Evolutionary conservation across 2,797 vertebrate genomes (phyloP), one percentile per base, ranked within the genome.

Genomic region (Manis javanica): DNA sequence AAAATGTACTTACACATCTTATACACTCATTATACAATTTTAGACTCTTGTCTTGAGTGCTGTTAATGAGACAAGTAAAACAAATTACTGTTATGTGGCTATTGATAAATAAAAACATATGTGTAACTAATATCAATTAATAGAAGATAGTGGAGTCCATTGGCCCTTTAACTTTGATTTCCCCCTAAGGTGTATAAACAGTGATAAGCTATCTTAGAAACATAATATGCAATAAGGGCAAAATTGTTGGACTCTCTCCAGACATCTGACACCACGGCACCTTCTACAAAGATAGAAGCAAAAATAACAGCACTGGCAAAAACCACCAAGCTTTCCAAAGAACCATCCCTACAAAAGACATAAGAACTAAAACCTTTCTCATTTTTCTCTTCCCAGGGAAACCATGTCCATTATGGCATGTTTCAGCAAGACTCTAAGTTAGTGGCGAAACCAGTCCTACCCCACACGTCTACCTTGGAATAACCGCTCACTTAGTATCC

Each of bases 101-200:
- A 72, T 37, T 55, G 24, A 53, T n/a, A 12, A 55, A 71, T 16
- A 63, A 87, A 49, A 19, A 74, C 34, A 51, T 0, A 2, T 3
- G 12, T 16, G 1, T 78, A 64, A 49, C 4, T 39, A 46, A 74
- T 12, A 26, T n/a, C 15, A 91, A 82, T 72, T 66, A 59, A 59
- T 46, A 66, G 57, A 69, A 66, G 63, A 63, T 91, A 95, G 23
- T 19, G 5, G 14, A 57, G 4, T 23, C 23, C 10, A 59, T 21
- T 74, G 24, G 64, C 74, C 53, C 49, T 74, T 51, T 86, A 77
- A 93, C 53, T 10, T 79, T 71, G 5, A 90, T 69, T 94, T 96
- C 59, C 19, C 13, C 10, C 5, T 26, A 79, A 69, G 34, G 66
- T 46, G 46, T 71, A 66, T 74, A 87, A 93, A 92, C 85, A 77